These are phyloP conservation scores for Gastracanthus pulcherrimus DNA, from an alignment of 2,888 invertebrate species.

Conservation along the genomic window DNA sequence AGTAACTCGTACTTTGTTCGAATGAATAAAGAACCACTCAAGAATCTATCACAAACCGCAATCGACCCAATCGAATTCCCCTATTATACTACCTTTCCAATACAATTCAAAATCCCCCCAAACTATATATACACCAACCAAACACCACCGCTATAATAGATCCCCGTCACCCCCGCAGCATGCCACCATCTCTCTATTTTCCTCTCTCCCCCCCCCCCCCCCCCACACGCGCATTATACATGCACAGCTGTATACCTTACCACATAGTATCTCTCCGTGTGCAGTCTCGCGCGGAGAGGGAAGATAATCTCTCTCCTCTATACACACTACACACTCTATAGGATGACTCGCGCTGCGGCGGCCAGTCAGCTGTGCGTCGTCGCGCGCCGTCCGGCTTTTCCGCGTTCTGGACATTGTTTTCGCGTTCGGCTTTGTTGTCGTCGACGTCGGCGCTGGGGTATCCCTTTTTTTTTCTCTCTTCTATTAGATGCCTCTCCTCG, in stretches of 20 bases:
- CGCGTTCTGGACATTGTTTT: constrained; percentile 56
- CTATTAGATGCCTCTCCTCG: not conserved
- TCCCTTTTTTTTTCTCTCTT: not conserved
- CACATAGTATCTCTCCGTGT: no score
- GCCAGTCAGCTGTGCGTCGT: constrained; percentile 51
- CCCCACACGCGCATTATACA: not conserved
- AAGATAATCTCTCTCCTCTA: constrained; percentile 41
- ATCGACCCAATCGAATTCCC: no score
- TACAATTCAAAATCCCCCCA: not conserved
- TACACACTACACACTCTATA: constrained; percentile 3
- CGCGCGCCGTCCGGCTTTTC: constrained; percentile 38
- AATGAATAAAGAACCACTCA: not conserved
- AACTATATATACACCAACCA: not conserved
- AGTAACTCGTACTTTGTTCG: not conserved
- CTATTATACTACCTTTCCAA: not conserved
- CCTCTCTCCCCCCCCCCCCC: not conserved
- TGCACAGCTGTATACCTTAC: constrained; percentile 49
- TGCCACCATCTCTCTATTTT: no score
- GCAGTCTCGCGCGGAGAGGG: not conserved
- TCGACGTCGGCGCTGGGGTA: not conserved
- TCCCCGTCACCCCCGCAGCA: constrained; percentile 30
- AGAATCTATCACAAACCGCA: not conserved
- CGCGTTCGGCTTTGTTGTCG: constrained; percentile 39
- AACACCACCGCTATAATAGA: constrained; percentile 11
- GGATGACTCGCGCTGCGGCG: not conserved